A percentile compares a stretch with the other conserved stretches of the same genome.
phyloP scores from a whole-genome alignment of 2,797 vertebrate species.

The Phataginus tricuspis region DNA sequence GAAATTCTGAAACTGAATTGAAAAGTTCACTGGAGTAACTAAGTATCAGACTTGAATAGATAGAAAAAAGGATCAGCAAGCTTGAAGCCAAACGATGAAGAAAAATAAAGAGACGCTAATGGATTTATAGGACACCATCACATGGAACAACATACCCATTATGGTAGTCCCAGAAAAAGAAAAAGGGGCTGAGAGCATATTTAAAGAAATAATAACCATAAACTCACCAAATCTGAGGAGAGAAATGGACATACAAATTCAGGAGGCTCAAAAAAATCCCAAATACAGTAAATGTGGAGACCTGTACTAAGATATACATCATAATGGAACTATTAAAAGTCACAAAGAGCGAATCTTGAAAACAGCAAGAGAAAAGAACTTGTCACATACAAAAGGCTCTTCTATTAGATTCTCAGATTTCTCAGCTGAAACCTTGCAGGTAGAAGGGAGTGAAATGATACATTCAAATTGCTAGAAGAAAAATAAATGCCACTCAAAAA shows the following conservation, averaged over 20 bases:
- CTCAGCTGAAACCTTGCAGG: neutral
- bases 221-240: neutral
- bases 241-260: neutral
- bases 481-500: neutral
- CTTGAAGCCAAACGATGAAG: neutral
- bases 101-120: neutral
- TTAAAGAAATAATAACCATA: neutral
- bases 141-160: neutral
- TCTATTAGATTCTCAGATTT: neutral
- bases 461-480: neutral
- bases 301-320: neutral
- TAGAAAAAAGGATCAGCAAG: neutral
- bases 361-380: neutral
- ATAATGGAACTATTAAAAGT: neutral
- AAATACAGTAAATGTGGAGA: neutral
- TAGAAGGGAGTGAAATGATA: neutral
- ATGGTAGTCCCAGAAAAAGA: neutral
- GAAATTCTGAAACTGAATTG: neutral
- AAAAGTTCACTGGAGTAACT: neutral
- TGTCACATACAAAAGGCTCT: neutral
- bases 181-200: neutral
- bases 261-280: neutral
- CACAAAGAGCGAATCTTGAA: neutral
- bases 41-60: neutral
- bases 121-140: neutral